Evolutionary conservation across 2,888 invertebrate genomes (phyloP).

Genomic region (Phytoseiulus persimilis): DNA sequence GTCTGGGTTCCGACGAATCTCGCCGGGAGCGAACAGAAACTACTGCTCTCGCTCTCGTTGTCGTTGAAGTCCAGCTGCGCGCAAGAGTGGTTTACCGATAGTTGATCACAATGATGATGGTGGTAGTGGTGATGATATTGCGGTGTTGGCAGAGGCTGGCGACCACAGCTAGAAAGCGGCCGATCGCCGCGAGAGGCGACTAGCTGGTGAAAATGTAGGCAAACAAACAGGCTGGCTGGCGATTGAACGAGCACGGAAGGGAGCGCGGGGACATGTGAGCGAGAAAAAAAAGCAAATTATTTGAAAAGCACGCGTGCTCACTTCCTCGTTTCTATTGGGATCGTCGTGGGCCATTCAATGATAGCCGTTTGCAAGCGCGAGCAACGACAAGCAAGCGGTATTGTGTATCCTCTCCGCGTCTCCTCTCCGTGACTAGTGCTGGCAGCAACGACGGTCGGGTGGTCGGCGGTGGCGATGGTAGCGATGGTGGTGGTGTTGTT

Average conservation of each 20-base stretch:
- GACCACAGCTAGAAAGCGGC: not conserved
- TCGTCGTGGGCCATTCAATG: not conserved
- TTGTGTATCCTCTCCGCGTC: not conserved
- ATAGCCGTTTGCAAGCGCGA: not conserved
- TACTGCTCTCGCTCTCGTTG: not conserved
- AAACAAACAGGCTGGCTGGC: not conserved
- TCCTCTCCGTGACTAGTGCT: not conserved
- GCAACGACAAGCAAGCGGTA: slow-evolving; percentile 5
- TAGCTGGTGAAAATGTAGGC: not conserved
- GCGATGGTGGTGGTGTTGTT: slow-evolving; percentile 5
- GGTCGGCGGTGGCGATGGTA: not conserved
- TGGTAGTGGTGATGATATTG: not conserved
- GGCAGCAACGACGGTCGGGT: not conserved
- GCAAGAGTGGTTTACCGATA: not conserved
- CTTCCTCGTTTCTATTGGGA: not conserved
- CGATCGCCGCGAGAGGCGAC: not conserved
- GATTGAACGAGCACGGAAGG: not conserved
- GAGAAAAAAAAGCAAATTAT: not conserved
- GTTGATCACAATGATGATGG: not conserved
- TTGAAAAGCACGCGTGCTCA: not conserved
- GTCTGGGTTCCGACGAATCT: not conserved
- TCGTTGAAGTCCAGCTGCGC: not conserved
- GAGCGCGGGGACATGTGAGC: not conserved
- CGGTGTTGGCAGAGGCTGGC: not conserved
- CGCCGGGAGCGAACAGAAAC: not conserved